Conservation (phyloP, 2,888 invertebrate genomes). For the Drosophila merina region DNA sequence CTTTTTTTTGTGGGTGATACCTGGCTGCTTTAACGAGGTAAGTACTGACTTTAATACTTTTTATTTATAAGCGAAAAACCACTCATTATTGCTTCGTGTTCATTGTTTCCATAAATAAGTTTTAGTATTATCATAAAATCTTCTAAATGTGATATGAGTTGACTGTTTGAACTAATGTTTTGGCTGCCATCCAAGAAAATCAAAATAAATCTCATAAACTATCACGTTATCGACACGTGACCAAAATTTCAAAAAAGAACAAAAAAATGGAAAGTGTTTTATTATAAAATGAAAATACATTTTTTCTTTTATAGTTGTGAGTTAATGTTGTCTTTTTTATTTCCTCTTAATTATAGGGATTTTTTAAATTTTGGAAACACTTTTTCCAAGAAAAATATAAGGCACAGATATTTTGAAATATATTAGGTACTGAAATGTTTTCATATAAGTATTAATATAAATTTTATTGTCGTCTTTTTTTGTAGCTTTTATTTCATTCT, state of each 20-base stretch:
- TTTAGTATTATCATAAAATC: not conserved
- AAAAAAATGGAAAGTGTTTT: no score
- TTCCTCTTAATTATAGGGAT: not conserved
- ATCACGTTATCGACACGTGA: conserved; percentile 52
- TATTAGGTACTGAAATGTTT: no score
- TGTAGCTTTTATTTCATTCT: no score
- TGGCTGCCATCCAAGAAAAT: conserved; percentile 36
- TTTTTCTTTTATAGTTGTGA: not conserved
- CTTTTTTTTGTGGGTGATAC: not conserved
- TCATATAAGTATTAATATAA: no score
- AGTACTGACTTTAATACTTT: not conserved
- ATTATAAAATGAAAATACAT: not conserved
- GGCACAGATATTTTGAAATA: no score
- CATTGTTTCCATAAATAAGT: not conserved
- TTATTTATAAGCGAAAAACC: not conserved
- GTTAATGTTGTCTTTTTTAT: no score
- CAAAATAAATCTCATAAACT: conserved; percentile 44
- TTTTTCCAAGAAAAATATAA: no score
- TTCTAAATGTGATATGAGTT: not conserved
- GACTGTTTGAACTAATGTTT: conserved; percentile 1
- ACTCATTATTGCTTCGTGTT: not conserved
- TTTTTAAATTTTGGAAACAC: no score
- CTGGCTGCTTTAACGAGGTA: not conserved
- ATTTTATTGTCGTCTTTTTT: no score
- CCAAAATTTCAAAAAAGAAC: not conserved